Base-by-base conservation (phyloP, 1,140 invertebrate genomes). In the Heliconius himera region DNA sequence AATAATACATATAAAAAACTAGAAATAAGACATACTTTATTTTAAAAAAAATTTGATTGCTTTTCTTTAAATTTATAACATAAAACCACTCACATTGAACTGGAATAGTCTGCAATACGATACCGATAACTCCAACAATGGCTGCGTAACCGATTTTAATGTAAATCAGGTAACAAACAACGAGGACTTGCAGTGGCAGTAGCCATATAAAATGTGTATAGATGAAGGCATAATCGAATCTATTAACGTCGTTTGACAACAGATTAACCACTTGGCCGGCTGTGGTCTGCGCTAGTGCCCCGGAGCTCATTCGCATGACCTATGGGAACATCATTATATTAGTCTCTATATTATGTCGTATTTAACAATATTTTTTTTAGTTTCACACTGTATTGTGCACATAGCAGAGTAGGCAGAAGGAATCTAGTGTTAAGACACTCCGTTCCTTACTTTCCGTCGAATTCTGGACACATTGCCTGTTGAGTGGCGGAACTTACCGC, bases 261-360 rank as follows among this genome's bases (percentile, higher is more conserved):
- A 98, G 93, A 93, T 98, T 98, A 5, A 98, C 97, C 70, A 98
- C 96, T 93, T 98, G 97, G 0, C 98, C 98, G 1, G 96, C 96
- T 1, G 97, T 97, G 1, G 97, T 97, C 89, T 97, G 94, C 1
- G 96, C 96, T 22, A 98, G 89, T 0, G 97, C 96, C 8, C 95
- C 96, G 77, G 96, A 96, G 80, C 95, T 97, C 78, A 98, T 93
- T 5, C 96, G 95, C 84, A 97, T 93, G 60, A 94, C 92, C 94
- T 95, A 85, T 66, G 60, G 60, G 0, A 16, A 66, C 9, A 66
- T 6, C 3, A 66, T 26, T 66, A 26, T 29, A 66, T 66, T 16
- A 16, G 9, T 9, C 26, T 66, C 26, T 13, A 3, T 56, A 56
- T 56, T 56, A 20, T 20, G 51, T 46, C 11, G 5, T 46, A 51